Evolutionary conservation across 2,797 vertebrate genomes (phyloP), one percentile per base, ranked within the genome.

Genomic region (Tympanoctomys barrerae): DNA sequence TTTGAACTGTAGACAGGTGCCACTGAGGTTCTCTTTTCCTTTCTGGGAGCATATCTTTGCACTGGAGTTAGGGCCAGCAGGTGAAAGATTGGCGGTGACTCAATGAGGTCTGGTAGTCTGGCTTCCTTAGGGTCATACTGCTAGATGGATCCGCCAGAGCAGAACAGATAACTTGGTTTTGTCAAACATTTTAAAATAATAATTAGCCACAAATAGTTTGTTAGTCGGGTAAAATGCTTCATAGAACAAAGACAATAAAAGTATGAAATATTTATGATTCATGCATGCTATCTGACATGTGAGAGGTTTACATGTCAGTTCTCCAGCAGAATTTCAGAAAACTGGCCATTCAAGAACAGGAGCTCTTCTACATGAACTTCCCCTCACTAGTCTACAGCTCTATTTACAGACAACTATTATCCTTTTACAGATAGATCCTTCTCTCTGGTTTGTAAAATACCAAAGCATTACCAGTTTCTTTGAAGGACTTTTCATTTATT

Each of bases 181-280:
- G 61, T 85, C 64, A 19, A 18, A n/a, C 68, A 7, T 87, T 89
- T 87, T 79, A 0, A 57, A 57, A 73, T 33, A 57, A 52, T 31
- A 66, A 28, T 52, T 49, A 87, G 61, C 80, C 52, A 75, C 49
- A 91, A 59, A 64, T 90, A 79, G 26, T 79, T 90, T 87, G 71
- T 86, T 61, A 80, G 46, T 84, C 71, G 94, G 83, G 52, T 85
- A 19, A 87, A 90, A 62, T 91, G 70, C 62, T n/a, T 57, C 14
- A 42, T 21, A 87, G 89, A 87, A 81, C 75, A 79, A 89, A 96
- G 57, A 66, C 31, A 79, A 75, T 39, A 82, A 93, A 93, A 46
- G 36, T 71, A 8, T 26, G 78, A 92, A 75, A n/a, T 87, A 31
- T 39, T 36, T 89, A 31, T 92, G 90, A 81, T 42, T 81, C 36